Conservation (phyloP, 2,888 invertebrate species). For the Rhagophthalmus giganteus region DNA sequence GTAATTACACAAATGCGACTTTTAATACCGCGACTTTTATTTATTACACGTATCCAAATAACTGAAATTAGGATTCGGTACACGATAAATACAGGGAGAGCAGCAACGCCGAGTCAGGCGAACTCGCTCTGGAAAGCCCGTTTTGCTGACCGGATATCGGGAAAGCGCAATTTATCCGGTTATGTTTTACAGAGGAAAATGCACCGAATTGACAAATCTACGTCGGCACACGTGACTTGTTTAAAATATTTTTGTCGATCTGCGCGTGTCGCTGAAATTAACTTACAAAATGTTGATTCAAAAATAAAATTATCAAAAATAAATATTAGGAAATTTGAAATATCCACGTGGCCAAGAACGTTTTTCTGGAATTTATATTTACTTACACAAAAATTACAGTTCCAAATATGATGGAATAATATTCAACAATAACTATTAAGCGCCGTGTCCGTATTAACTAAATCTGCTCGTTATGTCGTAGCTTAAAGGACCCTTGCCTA, state of each 20-base stretch:
- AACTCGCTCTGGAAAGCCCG: slow-evolving; percentile 13
- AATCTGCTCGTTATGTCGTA: slow-evolving; percentile 34
- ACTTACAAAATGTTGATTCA: slow-evolving; percentile 8
- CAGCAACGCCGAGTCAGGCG: slow-evolving; percentile 22
- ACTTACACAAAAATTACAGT: too few relatives aligned
- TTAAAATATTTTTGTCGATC: slow-evolving; percentile 7
- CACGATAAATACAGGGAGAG: too few relatives aligned
- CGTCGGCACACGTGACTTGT: slow-evolving; percentile 26
- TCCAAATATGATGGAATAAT: slow-evolving; percentile 22
- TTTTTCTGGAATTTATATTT: too few relatives aligned
- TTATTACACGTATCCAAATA: too few relatives aligned
- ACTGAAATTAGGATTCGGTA: too few relatives aligned
- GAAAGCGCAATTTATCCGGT: slow-evolving; percentile 39
- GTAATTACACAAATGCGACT: too few relatives aligned
- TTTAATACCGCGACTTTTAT: too few relatives aligned
- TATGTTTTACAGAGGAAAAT: slow-evolving; percentile 41
- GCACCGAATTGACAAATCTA: slow-evolving; percentile 27
- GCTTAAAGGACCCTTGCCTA: slow-evolving; percentile 35
- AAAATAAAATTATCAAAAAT: slow-evolving; percentile 8
- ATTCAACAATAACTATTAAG: slow-evolving; percentile 26
- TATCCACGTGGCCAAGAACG: too few relatives aligned
- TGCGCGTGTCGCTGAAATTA: slow-evolving; percentile 12
- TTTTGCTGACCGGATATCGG: slow-evolving; percentile 38
- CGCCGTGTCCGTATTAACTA: slow-evolving; percentile 30
- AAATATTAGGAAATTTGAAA: too few relatives aligned